A percentile compares a stretch with the other conserved stretches of the same genome.
These are phyloP conservation scores for Mimumesa dahlbomi DNA, from an alignment of 2,888 invertebrate genomes.

Conservation along the genomic window DNA sequence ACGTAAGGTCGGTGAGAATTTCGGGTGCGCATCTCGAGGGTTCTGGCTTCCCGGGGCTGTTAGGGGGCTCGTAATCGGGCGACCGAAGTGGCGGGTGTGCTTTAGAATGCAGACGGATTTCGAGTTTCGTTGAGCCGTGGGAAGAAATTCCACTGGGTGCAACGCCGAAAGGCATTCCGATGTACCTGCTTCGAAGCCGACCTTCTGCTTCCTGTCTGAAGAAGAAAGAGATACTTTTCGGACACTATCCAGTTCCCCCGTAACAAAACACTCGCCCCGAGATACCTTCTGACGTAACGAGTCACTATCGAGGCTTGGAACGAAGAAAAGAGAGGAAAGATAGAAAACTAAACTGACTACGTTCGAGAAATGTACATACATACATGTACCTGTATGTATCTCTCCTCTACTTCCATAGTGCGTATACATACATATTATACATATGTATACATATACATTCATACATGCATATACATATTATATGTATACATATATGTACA, in stretches of 20 bases:
- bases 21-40: no score
- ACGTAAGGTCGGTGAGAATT: no score
- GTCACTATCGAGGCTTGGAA: conserved; percentile 1
- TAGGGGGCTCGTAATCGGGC: conserved; percentile 23
- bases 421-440: no score
- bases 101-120: conserved; percentile 46
- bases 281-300: conserved; percentile 7
- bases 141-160: conserved; percentile 55
- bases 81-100: conserved; percentile 11
- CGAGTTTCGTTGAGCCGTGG: conserved; percentile 52
- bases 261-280: no score
- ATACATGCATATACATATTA: no score
- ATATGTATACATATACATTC: no score
- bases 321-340: not conserved
- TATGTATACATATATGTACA: no score
- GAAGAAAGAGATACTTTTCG: conserved; percentile 43
- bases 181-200: conserved; percentile 49
- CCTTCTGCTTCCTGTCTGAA: conserved; percentile 50
- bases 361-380: conserved; percentile 3
- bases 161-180: conserved; percentile 55
- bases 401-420: no score
- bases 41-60: not conserved
- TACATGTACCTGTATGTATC: no score
- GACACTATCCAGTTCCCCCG: conserved; percentile 26
- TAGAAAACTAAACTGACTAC: not conserved